phyloP scores from a whole-genome alignment of 2,113 vertebrate genomes.

The Budorcas taxicolor region DNA sequence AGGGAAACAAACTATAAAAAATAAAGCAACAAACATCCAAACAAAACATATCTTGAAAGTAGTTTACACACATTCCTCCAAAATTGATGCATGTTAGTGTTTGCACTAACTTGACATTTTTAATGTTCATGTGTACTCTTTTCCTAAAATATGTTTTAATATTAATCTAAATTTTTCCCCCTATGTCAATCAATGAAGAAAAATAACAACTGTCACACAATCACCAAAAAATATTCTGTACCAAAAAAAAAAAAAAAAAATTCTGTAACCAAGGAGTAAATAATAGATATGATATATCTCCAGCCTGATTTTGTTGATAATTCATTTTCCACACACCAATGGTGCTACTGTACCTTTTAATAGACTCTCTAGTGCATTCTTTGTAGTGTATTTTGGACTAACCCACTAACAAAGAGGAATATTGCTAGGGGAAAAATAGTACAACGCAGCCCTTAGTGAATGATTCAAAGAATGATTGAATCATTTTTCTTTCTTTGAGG shows the following conservation, averaged over 20 bases:
- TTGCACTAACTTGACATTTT: neutral
- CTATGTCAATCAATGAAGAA: slow-evolving; percentile 1
- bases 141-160: neutral
- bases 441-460: neutral
- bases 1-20: neutral
- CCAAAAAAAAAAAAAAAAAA: neutral
- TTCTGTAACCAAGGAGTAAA: neutral
- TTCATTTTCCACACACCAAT: slow-evolving; percentile 34
- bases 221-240: neutral
- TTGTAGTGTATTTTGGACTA: slow-evolving; percentile 28
- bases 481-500: slow-evolving; percentile 50
- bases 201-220: neutral
- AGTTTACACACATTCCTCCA: neutral
- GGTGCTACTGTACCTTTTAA: slow-evolving; percentile 18
- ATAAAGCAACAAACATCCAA: neutral
- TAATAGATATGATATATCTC: neutral
- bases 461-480: slow-evolving; percentile 41
- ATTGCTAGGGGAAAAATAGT: slow-evolving; percentile 18
- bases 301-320: neutral
- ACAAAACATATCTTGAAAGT: neutral
- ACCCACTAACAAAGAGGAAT: slow-evolving; percentile 46
- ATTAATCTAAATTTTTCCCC: neutral
- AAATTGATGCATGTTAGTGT: neutral
- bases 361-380: neutral
- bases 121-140: neutral